These are phyloP conservation scores for Drosophila mulleri DNA, from an alignment of 2,888 invertebrate species.

Conservation along the genomic window DNA sequence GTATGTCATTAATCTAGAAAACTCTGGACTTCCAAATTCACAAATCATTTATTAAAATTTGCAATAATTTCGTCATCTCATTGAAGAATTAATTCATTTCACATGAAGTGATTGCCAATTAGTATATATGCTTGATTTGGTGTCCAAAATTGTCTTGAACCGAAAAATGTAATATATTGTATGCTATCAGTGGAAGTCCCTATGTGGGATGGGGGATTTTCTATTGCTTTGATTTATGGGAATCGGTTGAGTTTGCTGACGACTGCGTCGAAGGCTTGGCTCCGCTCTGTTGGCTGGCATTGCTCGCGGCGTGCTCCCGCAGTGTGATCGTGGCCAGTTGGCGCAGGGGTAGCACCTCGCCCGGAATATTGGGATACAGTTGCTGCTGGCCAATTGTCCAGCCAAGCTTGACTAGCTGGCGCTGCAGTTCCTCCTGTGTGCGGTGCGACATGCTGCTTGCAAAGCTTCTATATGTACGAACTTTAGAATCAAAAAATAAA, in stretches of 20 bases:
- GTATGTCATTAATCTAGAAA: no score
- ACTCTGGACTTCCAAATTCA: no score
- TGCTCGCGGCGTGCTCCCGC: not conserved
- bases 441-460: constrained; percentile 30
- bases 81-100: not conserved
- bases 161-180: not conserved
- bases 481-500: no score
- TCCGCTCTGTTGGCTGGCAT: not conserved
- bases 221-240: not conserved
- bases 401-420: constrained; percentile 36
- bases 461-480: not conserved
- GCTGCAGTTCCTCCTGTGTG: constrained; percentile 37
- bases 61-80: not conserved
- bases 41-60: not conserved
- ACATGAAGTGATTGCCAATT: not conserved
- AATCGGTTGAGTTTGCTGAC: not conserved
- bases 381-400: constrained; percentile 38
- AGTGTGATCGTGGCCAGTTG: constrained; percentile 25
- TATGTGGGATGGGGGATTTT: not conserved
- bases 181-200: not conserved
- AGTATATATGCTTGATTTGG: constrained; percentile 8
- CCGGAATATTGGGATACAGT: not conserved
- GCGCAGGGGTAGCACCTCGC: constrained; percentile 38
- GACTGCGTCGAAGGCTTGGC: not conserved
- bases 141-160: not conserved